Percentiles rank a stretch among this genome's conserved stretches.
Conservation (phyloP, 2,888 invertebrate genomes). For the Dascillus cervinus region DNA sequence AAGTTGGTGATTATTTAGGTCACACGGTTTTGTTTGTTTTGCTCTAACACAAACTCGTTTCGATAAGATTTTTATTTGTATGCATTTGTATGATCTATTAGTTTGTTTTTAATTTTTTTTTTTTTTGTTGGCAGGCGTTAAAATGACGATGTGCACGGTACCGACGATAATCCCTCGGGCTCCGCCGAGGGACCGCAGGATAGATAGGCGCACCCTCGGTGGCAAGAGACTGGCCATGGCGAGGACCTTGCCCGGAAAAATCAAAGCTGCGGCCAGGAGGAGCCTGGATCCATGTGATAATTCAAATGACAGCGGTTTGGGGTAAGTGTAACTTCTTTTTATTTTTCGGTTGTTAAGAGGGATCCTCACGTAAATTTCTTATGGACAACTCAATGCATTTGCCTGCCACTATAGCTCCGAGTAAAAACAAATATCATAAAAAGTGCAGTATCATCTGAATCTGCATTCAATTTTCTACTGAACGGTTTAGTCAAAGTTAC, state of each 20-base stretch:
- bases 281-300: constrained; percentile 66
- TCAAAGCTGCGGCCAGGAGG: constrained; percentile 37
- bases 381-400: too few species aligned
- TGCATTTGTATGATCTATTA: background rate
- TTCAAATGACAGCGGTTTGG: constrained; percentile 84
- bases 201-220: constrained; percentile 52
- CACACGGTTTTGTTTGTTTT: too few species aligned
- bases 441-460: too few species aligned
- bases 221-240: constrained; percentile 39
- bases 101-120: background rate
- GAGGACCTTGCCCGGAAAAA: constrained; percentile 35
- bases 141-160: constrained; percentile 65
- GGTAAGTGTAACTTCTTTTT: too few species aligned
- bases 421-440: too few species aligned
- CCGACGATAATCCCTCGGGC: constrained; percentile 59
- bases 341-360: too few species aligned
- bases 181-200: constrained; percentile 60
- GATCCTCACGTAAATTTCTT: too few species aligned
- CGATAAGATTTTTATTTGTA: background rate
- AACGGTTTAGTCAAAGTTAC: too few species aligned
- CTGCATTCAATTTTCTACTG: too few species aligned
- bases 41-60: too few species aligned
- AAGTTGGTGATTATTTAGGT: too few species aligned
- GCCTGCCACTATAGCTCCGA: too few species aligned
- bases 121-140: constrained; percentile 16